These are phyloP conservation scores for Gandaritis pyraliata DNA, from an alignment of 2,888 invertebrate genomes.

Conservation along the genomic window DNA sequence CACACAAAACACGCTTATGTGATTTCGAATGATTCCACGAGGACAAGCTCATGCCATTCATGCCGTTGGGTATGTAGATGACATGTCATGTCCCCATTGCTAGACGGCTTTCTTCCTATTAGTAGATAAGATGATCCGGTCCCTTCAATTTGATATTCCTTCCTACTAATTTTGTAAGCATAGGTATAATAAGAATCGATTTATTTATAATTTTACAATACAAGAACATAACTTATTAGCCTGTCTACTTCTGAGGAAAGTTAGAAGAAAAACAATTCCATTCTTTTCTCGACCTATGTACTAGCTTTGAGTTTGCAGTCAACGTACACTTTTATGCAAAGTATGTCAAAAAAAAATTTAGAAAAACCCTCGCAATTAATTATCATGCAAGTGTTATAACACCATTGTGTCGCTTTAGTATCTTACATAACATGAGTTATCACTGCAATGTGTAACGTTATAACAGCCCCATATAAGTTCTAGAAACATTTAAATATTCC, in stretches of 20 bases:
- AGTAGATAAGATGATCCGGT: neutral
- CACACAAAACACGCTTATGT: constrained; percentile 15
- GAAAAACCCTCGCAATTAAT: constrained; percentile 3
- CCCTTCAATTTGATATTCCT: neutral
- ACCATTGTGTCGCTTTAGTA: constrained; percentile 18
- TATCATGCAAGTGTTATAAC: constrained; percentile 9
- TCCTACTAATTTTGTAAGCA: neutral
- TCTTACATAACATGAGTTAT: constrained; percentile 8
- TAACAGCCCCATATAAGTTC: constrained; percentile 26
- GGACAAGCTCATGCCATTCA: constrained; percentile 21
- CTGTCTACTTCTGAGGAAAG: no score
- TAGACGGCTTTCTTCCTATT: constrained; percentile 18
- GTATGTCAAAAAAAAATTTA: neutral
- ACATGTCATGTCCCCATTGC: constrained; percentile 15
- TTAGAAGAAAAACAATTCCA: no score
- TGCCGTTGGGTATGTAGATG: constrained; percentile 14
- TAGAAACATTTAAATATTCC: constrained; percentile 31
- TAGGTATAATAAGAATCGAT: no score
- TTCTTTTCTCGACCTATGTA: no score
- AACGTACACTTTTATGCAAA: no score
- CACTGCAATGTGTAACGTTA: constrained; percentile 11
- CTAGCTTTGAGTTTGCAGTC: no score
- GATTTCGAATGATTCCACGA: constrained; percentile 16
- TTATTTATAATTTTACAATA: no score
- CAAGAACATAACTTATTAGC: no score